Evolutionary conservation across 2,797 vertebrate species (phyloP), one percentile per base, ranked within the genome.

Genomic region (Melanotaenia parkinsoni): DNA sequence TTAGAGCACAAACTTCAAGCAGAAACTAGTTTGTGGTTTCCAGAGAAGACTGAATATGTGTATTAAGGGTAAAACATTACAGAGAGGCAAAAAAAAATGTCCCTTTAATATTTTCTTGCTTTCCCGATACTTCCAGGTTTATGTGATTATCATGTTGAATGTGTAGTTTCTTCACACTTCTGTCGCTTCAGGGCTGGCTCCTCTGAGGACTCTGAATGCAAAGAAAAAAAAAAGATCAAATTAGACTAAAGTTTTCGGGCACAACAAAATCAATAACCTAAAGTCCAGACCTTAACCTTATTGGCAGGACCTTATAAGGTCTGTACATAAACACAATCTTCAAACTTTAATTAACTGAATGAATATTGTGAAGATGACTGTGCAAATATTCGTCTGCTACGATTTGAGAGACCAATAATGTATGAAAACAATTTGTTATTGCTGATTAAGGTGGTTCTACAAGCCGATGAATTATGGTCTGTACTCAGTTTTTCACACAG

Each of bases 161-260:
- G 47, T 33, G 83, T 47, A 1, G 76, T 64, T 47, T 92, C 89
- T 53, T 92, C 93, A 88, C 88, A 90, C 87, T 92, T 95, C 66
- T 86, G 94, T 68, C 95, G 96, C 91, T 99, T 99, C 1, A 92
- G 79, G 28, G 92, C 92, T 13, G 96, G 97, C 74, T 95, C 95
- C 74, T 85, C 95, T 81, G 87, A 74, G 53, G 74, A 24, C 32
- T 94, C 95, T 95, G 53, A 71, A 81, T 8, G 60, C 65, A 82
- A 14, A 80, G 45, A 58, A 63, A 45, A 20, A 40, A 58, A 13
- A 58, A 3, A 58, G n/a, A 59, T 51, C n/a, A 37, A 28, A 20
- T 45, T 0, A 63, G 35, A 3, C 11, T 8, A 53, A 26, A 33
- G 28, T 12, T 13, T 22, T 51, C 0, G 20, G 11, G 47, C n/a